A percentile compares a stretch with the other conserved stretches of the same genome.
These are phyloP conservation scores for Anastrepha obliqua DNA, from an alignment of 1,140 invertebrate species.

Conservation along the genomic window DNA sequence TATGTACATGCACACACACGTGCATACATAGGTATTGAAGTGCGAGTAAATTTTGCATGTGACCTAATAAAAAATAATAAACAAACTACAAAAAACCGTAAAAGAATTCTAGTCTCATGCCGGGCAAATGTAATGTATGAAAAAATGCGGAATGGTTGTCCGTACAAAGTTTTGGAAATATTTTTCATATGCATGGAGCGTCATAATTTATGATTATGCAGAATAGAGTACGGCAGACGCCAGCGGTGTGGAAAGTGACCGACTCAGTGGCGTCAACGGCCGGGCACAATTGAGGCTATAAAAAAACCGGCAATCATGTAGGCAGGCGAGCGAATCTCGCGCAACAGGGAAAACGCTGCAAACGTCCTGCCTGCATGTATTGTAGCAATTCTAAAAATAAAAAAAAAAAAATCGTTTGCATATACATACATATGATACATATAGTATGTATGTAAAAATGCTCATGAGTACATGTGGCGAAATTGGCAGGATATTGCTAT, in stretches of 20 bases:
- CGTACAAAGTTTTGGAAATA: constrained; percentile 68
- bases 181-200: constrained; percentile 64
- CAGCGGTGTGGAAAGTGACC: constrained; percentile 62
- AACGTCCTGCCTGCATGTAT: too few species aligned
- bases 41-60: constrained; percentile 28
- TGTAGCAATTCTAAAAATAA: too few species aligned
- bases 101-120: background rate
- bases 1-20: background rate
- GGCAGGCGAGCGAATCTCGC: too few species aligned
- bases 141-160: background rate
- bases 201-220: constrained; percentile 66
- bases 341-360: too few species aligned
- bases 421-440: background rate
- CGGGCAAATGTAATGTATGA: background rate
- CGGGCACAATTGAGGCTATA: constrained; percentile 62
- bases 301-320: background rate
- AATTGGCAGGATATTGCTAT: background rate
- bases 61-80: constrained; percentile 51
- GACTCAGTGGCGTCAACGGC: constrained; percentile 56
- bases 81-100: background rate
- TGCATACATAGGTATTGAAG: background rate
- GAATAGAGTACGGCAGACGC: constrained; percentile 57
- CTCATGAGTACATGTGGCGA: background rate
- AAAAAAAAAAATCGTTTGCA: background rate
- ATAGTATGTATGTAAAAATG: background rate